Evolutionary conservation across 2,113 vertebrate species (phyloP), one percentile per base, ranked within the genome.

Genomic region (Jacana jacana): DNA sequence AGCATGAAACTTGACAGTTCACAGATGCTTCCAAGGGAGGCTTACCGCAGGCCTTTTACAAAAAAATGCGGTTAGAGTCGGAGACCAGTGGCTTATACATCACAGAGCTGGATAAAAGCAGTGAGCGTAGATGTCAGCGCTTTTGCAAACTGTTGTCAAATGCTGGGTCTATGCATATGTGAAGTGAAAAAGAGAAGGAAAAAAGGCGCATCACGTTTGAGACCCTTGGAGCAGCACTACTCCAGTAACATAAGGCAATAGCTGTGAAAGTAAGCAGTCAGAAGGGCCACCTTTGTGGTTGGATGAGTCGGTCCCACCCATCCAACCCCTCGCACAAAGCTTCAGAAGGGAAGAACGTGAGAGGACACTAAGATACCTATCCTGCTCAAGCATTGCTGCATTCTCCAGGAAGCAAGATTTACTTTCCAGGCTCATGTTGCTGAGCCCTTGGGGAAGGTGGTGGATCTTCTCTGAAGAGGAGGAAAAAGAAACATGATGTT

Each of bases 371-470:
- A 64, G 7, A 10, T 37, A 37, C 5, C 46, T 42, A 1, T 24
- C 35, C 7, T 64, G 28, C 25, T 42, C 68, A 17, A 60, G 6
- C 31, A 52, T 13, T 1, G 0, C 30, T 44, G 39, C 4, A 44
- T 84, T 64, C 49, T 72, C 24, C 15, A 35, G 18, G 9, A 54
- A n/a, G 16, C 3, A 28, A 28, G 52, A 46, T 57, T 84, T n/a
- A 24, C 44, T 65, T 81, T 27, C 28, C 6, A 22, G 0, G 0
- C 1, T 0, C 17, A 44, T 6, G 28, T 7, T 60, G 39, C 48
- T 39, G 37, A 86, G 35, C 15, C 5, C 1, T 1, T 42, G 31
- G 20, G 11, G 35, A 60, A 48, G 9, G 23, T 6, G 27, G 3
- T 15, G 35, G 35, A 17, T 16, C 13, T 17, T 37, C 5, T 16